Percentiles rank a stretch among this genome's conserved stretches.
phyloP scores from a whole-genome alignment of 2,113 vertebrate species.

The Garra rufa region DNA sequence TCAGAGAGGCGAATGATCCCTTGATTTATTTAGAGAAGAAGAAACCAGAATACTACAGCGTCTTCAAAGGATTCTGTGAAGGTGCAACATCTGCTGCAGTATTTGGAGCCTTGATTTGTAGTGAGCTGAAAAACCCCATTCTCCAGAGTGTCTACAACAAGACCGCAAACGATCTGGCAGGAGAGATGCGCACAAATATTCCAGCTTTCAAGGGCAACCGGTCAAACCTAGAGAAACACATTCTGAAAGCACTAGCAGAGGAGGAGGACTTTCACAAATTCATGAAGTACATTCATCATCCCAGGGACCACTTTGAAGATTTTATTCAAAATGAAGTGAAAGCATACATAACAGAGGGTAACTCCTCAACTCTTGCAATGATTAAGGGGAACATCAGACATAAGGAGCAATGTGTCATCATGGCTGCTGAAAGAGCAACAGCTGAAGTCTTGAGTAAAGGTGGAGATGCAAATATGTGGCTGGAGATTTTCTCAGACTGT shows the following conservation, averaged over 20 bases:
- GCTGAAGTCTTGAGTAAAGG: neutral
- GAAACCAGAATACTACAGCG: slow-evolving; percentile 51
- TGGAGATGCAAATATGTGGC: slow-evolving; percentile 12
- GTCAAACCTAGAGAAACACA: slow-evolving; percentile 55
- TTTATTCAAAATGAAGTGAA: slow-evolving; percentile 65
- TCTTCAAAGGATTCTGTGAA: slow-evolving; percentile 70
- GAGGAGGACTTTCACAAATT: slow-evolving; percentile 74
- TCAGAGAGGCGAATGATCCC: slow-evolving; percentile 64
- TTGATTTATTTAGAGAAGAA: slow-evolving; percentile 20
- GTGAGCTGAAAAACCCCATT: slow-evolving; percentile 65
- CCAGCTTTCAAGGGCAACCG: slow-evolving; percentile 66
- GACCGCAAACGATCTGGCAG: slow-evolving; percentile 63
- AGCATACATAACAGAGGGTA: slow-evolving; percentile 52
- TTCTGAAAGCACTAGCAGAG: slow-evolving; percentile 73
- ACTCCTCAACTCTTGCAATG: neutral
- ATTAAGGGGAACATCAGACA: neutral
- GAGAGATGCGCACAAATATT: slow-evolving; percentile 60
- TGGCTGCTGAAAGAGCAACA: neutral
- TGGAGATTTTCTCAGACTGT: neutral
- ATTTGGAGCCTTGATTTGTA: slow-evolving; percentile 70
- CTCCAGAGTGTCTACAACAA: slow-evolving; percentile 29
- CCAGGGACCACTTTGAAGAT: slow-evolving; percentile 46
- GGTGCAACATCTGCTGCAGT: slow-evolving; percentile 64
- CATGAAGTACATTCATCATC: slow-evolving; percentile 57
- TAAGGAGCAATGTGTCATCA: slow-evolving; percentile 9